Percentiles rank a stretch among this genome's conserved stretches.
Conservation (phyloP, 2,888 invertebrate species). For the Ctena decussata region DNA sequence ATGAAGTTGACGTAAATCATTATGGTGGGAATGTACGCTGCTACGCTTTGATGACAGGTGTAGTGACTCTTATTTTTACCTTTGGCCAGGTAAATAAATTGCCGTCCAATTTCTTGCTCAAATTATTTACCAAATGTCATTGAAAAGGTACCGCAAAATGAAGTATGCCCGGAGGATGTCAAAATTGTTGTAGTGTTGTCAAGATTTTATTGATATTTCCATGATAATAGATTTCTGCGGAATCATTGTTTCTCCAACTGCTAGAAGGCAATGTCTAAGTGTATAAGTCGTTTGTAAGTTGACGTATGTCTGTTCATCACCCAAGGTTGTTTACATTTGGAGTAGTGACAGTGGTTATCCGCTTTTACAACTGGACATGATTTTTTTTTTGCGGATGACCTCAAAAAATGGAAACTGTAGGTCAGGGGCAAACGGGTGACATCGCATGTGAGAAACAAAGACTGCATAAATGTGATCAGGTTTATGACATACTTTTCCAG, state of each 20-base stretch:
- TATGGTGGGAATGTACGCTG: neutral
- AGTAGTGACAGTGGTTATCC: neutral
- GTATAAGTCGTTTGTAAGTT: neutral
- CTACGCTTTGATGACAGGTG: neutral
- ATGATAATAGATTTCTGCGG: neutral
- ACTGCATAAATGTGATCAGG: neutral
- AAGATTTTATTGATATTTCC: neutral
- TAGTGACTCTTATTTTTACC: neutral
- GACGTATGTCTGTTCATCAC: neutral
- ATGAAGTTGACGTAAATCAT: slow-evolving; percentile 5
- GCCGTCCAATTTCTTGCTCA: neutral
- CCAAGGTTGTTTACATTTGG: neutral
- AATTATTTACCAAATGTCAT: slow-evolving; percentile 4
- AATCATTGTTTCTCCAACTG: neutral
- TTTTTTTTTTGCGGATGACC: neutral
- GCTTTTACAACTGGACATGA: neutral
- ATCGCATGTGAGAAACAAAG: neutral
- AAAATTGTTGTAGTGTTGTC: neutral
- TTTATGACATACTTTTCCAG: neutral
- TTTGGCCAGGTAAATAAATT: neutral
- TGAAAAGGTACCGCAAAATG: neutral
- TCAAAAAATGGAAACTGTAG: neutral
- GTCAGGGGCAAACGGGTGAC: neutral
- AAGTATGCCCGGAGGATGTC: neutral
- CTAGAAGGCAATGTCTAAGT: neutral